These are phyloP conservation scores for Tor tambroides DNA, from an alignment of 2,113 vertebrate species.

Conservation along the genomic window DNA sequence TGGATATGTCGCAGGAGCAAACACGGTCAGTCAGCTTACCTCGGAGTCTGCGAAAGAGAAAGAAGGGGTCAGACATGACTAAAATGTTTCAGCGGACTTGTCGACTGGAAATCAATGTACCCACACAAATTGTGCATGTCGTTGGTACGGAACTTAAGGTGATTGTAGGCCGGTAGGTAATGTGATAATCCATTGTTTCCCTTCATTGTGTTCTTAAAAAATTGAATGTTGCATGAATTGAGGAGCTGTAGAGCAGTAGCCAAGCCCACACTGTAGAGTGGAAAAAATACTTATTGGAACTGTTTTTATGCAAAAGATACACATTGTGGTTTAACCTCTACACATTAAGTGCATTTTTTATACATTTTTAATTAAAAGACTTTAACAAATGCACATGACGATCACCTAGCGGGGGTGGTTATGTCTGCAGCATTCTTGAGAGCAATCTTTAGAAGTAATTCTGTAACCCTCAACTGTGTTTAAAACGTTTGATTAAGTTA, in stretches of 20 bases:
- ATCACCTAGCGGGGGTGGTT: not conserved
- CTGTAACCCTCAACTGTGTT: not conserved
- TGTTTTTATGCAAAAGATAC: not conserved
- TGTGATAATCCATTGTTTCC: not conserved
- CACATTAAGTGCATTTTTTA: not conserved
- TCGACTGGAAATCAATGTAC: conserved; percentile 49
- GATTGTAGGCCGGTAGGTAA: conserved; percentile 63
- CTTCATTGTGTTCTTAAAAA: not conserved
- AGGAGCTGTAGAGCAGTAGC: not conserved
- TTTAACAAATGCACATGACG: not conserved
- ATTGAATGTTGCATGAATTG: not conserved
- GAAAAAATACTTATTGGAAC: not conserved
- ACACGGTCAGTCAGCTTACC: not conserved
- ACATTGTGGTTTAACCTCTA: not conserved
- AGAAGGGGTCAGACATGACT: not conserved
- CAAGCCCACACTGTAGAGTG: not conserved
- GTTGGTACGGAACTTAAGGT: conserved; percentile 63
- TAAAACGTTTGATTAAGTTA: not conserved
- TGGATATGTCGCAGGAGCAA: not conserved
- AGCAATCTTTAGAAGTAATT: not conserved
- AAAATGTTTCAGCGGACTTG: conserved; percentile 54
- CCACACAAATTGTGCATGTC: conserved; percentile 50
- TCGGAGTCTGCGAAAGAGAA: not conserved
- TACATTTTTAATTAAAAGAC: not conserved
- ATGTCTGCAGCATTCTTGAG: not conserved